Percentiles rank a stretch among this genome's conserved stretches.
Conservation (phyloP, 2,113 vertebrate genomes). For the Pagrus major region DNA sequence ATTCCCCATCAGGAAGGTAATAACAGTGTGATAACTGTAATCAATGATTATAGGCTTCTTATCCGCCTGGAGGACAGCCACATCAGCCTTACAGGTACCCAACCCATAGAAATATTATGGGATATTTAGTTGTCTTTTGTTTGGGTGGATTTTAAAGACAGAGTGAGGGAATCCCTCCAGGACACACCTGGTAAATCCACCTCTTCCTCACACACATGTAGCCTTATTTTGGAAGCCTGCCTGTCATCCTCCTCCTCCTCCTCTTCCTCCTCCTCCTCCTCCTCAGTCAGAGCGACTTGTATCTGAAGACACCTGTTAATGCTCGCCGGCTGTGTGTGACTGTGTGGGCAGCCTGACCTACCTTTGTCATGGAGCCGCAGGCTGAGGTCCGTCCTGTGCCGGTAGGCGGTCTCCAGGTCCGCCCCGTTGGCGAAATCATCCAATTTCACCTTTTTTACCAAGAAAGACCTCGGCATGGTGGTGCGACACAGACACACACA, state of each 20-base stretch:
- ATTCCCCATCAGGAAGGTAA: constrained; percentile 19
- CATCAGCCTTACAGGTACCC: constrained; percentile 22
- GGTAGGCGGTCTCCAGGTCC: constrained; percentile 90
- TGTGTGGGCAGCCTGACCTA: constrained; percentile 73
- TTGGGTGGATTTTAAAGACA: background rate
- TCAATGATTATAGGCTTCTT: constrained; percentile 38
- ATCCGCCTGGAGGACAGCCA: background rate
- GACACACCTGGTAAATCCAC: constrained; percentile 34
- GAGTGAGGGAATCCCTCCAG: constrained; percentile 21
- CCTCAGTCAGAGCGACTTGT: constrained; percentile 38
- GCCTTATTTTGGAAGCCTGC: constrained; percentile 25
- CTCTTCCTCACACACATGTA: constrained; percentile 16
- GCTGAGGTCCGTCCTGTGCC: constrained; percentile 89
- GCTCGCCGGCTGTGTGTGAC: too few relatives aligned
- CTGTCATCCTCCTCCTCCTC: background rate
- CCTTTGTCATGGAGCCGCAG: constrained; percentile 92
- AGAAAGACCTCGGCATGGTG: constrained; percentile 96
- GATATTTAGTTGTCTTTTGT: background rate
- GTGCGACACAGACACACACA: constrained; percentile 59
- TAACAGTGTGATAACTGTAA: constrained; percentile 24
- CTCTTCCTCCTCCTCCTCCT: background rate
- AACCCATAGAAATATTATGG: background rate
- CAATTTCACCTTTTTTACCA: constrained; percentile 97
- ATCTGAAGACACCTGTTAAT: constrained; percentile 70
- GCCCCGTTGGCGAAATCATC: constrained; percentile 91